Conservation (phyloP, 1,140 invertebrate species). For the Orchesella cincta region DNA sequence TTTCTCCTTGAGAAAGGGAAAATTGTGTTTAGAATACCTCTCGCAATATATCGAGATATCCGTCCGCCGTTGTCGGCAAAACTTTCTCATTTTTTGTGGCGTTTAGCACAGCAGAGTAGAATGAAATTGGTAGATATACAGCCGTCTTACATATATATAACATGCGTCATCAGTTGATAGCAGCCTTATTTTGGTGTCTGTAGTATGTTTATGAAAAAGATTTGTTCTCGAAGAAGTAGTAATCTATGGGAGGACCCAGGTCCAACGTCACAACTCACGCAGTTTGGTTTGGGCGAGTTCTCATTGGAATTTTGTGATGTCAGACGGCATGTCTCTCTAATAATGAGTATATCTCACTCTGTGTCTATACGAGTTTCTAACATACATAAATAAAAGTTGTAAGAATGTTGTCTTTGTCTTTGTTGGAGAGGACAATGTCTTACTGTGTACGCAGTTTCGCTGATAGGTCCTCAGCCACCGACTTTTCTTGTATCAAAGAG, state of each 20-base stretch:
- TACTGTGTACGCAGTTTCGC: background rate
- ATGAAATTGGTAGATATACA: too few relatives aligned
- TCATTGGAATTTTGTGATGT: too few relatives aligned
- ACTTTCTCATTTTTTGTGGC: background rate
- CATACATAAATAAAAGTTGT: background rate
- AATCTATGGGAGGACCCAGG: too few relatives aligned
- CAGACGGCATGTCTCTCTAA: too few relatives aligned
- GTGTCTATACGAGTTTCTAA: background rate
- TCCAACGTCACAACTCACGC: too few relatives aligned
- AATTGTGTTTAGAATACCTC: conserved; percentile 17
- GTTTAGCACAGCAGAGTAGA: background rate
- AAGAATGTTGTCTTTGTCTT: background rate
- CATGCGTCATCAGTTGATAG: too few relatives aligned
- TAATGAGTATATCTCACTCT: background rate
- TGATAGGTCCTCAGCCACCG: too few relatives aligned
- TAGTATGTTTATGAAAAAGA: too few relatives aligned
- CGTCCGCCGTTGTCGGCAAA: background rate
- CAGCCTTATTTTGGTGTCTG: too few relatives aligned
- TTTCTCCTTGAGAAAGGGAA: conserved; percentile 5
- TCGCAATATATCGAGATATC: background rate
- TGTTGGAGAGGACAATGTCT: background rate
- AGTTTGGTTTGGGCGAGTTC: too few relatives aligned
- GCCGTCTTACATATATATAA: too few relatives aligned
- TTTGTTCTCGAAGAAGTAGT: too few relatives aligned
- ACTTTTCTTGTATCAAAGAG: background rate